Evolutionary conservation across 2,113 vertebrate genomes (phyloP).

Genomic region (Enhydra lutris): DNA sequence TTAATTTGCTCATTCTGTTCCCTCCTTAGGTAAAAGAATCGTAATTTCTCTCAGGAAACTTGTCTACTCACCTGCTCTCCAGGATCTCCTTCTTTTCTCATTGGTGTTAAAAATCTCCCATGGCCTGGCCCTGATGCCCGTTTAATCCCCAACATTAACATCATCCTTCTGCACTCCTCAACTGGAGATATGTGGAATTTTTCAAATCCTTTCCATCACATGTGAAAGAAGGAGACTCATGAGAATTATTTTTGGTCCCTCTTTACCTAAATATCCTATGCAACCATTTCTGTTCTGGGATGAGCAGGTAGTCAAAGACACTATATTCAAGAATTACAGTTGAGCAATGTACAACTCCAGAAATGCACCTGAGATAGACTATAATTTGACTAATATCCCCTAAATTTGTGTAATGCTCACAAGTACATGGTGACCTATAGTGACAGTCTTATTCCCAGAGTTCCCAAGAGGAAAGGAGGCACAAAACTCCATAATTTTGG

Average conservation of each 20-base stretch:
- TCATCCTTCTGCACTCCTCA: neutral
- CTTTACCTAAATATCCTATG: neutral
- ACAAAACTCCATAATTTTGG: neutral
- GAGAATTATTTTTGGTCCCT: neutral
- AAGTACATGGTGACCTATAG: neutral
- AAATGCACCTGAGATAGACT: neutral
- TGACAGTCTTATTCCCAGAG: neutral
- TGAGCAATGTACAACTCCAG: neutral
- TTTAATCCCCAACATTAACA: neutral
- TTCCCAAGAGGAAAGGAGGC: neutral
- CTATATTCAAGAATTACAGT: neutral
- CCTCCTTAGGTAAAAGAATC: neutral
- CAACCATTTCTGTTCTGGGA: neutral
- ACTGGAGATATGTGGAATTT: neutral
- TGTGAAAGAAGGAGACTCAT: neutral
- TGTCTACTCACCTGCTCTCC: neutral
- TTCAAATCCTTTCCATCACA: neutral
- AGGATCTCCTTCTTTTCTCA: neutral
- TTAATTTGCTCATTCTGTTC: neutral
- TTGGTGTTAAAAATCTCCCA: neutral
- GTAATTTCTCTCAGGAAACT: neutral
- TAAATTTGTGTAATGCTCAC: neutral
- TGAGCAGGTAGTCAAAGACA: neutral
- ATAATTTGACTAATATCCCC: neutral
- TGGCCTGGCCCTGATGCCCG: neutral